Conservation (phyloP, 2,113 vertebrate species). For the Sorex fumeus region DNA sequence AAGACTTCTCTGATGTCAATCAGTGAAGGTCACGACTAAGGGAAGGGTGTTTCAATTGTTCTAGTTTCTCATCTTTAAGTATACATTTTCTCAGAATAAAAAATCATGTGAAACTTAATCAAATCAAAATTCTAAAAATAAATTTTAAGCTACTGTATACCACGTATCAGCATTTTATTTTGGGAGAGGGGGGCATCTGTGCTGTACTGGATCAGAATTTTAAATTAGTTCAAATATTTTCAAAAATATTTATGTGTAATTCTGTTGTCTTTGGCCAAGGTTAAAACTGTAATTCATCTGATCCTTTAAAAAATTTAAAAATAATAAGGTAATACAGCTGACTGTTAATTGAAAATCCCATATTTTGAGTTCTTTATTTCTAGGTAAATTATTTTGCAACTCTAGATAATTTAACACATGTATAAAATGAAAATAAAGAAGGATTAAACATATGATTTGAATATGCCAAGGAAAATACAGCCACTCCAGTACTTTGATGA, state of each 20-base stretch:
- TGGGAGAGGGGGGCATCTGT: not conserved
- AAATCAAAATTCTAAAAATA: constrained; percentile 32
- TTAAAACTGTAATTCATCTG: not conserved
- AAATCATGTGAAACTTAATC: not conserved
- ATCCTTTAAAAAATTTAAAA: constrained; percentile 27
- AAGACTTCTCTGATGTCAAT: not conserved
- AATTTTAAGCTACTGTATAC: not conserved
- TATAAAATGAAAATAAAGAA: not conserved
- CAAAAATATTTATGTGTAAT: constrained; percentile 3
- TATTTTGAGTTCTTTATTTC: not conserved
- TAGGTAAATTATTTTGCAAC: not conserved
- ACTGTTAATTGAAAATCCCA: not conserved
- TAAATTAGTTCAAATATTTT: constrained; percentile 18
- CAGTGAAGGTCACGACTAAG: not conserved
- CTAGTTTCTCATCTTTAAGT: not conserved
- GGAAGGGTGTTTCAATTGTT: not conserved
- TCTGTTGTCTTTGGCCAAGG: not conserved
- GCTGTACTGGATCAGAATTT: constrained; percentile 24
- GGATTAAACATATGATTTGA: not conserved
- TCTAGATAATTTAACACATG: not conserved
- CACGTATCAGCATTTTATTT: not conserved
- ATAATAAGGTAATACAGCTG: not conserved
- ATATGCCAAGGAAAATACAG: not conserved
- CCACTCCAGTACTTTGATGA: not conserved
- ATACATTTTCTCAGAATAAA: constrained; percentile 29